Evolutionary conservation across 1,140 invertebrate genomes (phyloP).

Genomic region (Conopomorpha cramerella): DNA sequence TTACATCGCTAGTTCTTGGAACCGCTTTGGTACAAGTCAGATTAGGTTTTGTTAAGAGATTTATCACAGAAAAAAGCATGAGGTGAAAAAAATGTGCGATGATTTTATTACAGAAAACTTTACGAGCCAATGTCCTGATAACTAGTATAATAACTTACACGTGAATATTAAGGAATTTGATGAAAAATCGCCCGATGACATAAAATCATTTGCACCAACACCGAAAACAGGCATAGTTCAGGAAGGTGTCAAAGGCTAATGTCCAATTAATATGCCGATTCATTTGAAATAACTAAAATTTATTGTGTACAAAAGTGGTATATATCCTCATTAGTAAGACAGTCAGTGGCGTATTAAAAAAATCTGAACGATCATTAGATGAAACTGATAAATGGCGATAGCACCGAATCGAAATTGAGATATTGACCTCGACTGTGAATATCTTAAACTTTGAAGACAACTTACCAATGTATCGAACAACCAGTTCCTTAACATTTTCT

Average conservation of each 20-base stretch:
- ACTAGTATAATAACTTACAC: too few species aligned
- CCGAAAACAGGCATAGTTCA: too few species aligned
- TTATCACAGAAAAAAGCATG: too few species aligned
- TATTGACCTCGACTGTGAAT: conserved; percentile 34
- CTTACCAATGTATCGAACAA: conserved; percentile 21
- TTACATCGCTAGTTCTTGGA: too few species aligned
- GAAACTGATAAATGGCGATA: conserved; percentile 33
- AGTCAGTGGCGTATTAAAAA: conserved; percentile 44
- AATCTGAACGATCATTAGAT: conserved; percentile 39
- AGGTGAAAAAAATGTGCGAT: too few species aligned
- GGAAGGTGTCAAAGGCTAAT: conserved; percentile 44
- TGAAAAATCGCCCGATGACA: too few species aligned
- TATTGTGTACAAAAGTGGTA: conserved; percentile 33
- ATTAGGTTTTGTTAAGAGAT: too few species aligned
- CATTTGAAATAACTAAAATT: conserved; percentile 37
- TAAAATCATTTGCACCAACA: too few species aligned
- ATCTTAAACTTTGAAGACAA: conserved; percentile 22
- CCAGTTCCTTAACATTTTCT: conserved; percentile 25
- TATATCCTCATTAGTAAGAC: conserved; percentile 56
- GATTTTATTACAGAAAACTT: too few species aligned
- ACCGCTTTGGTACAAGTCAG: too few species aligned
- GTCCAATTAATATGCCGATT: conserved; percentile 49
- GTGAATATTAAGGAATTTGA: too few species aligned
- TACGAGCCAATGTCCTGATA: too few species aligned
- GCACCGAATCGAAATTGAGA: conserved; percentile 34